These are phyloP conservation scores for Pseudochirops cupreus DNA, from an alignment of 2,797 vertebrate species.

Conservation along the genomic window DNA sequence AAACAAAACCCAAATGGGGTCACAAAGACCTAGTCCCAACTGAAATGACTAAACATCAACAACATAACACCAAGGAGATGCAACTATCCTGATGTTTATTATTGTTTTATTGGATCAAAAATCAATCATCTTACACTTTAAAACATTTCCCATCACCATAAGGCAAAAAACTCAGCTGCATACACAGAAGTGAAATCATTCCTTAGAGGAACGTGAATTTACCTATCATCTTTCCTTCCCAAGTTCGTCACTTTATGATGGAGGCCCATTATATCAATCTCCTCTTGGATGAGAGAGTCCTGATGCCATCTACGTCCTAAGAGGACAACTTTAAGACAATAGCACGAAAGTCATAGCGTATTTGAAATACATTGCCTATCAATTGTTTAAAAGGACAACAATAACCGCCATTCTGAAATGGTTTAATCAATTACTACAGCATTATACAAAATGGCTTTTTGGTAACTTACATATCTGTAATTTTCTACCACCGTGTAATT, in stretches of 20 bases:
- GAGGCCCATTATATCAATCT: slow-evolving; percentile 1
- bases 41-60: not conserved
- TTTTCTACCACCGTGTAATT: not conserved
- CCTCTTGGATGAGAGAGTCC: not conserved
- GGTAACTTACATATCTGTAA: not conserved
- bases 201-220: slow-evolving; percentile 28
- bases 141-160: not conserved
- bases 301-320: not conserved
- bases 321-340: not conserved
- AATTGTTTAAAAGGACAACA: slow-evolving; percentile 4
- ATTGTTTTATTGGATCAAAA: not conserved
- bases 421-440: not conserved
- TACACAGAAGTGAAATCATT: not conserved
- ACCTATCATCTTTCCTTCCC: not conserved
- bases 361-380: not conserved
- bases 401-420: not conserved
- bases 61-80: not conserved
- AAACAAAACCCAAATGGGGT: not conserved
- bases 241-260: not conserved
- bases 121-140: not conserved
- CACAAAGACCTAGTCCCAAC: not conserved
- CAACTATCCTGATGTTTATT: not conserved
- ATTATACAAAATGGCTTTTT: not conserved
- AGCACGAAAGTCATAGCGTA: not conserved
- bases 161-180: slow-evolving; percentile 6